phyloP scores from a whole-genome alignment of 2,797 vertebrate species.

The Etheostoma nigrum region DNA sequence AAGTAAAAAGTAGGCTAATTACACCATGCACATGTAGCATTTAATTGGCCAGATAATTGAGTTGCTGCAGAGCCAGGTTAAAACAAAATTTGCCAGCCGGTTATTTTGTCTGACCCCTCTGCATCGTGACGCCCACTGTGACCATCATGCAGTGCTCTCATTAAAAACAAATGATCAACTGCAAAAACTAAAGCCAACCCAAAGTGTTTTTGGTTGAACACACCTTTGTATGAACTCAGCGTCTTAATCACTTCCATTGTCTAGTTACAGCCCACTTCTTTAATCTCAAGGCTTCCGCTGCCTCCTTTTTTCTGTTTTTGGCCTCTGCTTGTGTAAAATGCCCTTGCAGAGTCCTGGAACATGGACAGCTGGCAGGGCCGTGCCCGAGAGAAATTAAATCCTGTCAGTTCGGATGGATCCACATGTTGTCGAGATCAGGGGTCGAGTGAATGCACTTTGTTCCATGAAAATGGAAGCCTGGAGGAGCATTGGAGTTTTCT shows the following conservation, averaged over 20 bases:
- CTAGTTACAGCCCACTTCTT: conserved; percentile 1
- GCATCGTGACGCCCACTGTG: not conserved
- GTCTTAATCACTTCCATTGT: not conserved
- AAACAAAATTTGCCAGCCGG: not conserved
- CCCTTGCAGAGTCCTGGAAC: conserved; percentile 26
- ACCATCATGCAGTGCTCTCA: not conserved
- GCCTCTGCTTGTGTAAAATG: conserved; percentile 7
- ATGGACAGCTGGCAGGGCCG: conserved; percentile 20
- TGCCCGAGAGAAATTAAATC: conserved; percentile 34
- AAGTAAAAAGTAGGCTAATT: not conserved
- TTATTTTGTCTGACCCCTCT: not conserved
- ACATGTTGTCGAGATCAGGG: conserved; percentile 42
- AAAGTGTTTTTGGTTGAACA: not conserved
- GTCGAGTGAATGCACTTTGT: conserved; percentile 44
- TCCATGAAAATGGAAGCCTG: conserved; percentile 24
- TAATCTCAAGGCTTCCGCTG: conserved; percentile 7
- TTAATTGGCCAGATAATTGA: not conserved
- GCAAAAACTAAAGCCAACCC: not conserved
- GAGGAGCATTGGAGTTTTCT: conserved; percentile 30
- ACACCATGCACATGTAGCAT: not conserved
- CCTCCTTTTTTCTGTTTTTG: not conserved
- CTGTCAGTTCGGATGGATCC: conserved; percentile 32
- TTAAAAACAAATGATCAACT: conserved; percentile 13
- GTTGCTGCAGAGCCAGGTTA: not conserved
- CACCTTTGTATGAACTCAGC: not conserved